Conservation (phyloP, 2,888 invertebrate genomes). For the Dascillus cervinus region DNA sequence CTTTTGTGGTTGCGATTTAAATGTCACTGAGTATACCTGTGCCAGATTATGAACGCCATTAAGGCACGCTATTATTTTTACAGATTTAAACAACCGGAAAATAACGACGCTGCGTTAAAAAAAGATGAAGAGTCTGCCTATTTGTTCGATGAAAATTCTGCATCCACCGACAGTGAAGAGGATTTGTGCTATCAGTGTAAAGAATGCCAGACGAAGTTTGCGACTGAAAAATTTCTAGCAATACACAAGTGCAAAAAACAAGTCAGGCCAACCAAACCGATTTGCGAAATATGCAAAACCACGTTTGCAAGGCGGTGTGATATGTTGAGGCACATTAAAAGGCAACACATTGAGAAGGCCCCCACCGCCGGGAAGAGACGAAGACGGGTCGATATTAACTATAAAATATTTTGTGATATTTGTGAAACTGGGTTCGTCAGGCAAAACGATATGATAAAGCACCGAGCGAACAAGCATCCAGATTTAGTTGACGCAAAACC, state of each 20-base stretch:
- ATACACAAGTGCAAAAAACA: conserved; percentile 7
- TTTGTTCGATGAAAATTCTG: no score
- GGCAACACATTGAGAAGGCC: conserved; percentile 9
- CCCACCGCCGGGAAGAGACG: conserved; percentile 8
- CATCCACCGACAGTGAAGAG: neutral
- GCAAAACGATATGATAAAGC: conserved; percentile 15
- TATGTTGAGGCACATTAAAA: conserved; percentile 10
- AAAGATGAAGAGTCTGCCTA: neutral
- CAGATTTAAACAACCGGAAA: neutral
- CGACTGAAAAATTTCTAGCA: conserved; percentile 3
- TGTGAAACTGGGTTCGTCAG: conserved; percentile 18
- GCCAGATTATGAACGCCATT: neutral
- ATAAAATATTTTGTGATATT: conserved; percentile 18
- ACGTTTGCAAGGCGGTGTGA: conserved; percentile 6
- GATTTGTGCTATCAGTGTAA: conserved; percentile 2
- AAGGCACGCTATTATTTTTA: neutral
- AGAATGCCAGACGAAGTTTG: conserved; percentile 5
- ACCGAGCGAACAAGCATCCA: conserved; percentile 8
- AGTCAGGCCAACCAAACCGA: neutral
- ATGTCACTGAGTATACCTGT: neutral
- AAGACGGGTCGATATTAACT: conserved; percentile 10
- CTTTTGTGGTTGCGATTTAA: no score
- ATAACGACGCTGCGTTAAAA: neutral
- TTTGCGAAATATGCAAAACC: conserved; percentile 9
- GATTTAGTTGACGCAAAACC: neutral